Evolutionary conservation across 2,888 invertebrate genomes (phyloP), one percentile per base, ranked within the genome.

Genomic region (Fragum sueziense): DNA sequence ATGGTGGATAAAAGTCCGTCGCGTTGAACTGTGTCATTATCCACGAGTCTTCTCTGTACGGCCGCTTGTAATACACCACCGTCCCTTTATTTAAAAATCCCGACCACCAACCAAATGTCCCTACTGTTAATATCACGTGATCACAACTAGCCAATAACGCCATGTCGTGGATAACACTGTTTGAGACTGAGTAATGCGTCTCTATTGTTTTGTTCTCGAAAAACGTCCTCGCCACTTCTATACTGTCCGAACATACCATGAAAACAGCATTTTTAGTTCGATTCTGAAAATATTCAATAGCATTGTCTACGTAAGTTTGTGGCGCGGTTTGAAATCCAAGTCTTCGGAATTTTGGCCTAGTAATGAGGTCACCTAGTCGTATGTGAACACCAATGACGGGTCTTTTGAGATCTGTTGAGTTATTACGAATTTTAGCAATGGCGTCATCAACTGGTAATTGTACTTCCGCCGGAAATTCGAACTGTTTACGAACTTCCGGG

Each of bases 51-150:
- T 76, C 76, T 41, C 37, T 65, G 61, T 75, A 76, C 14, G 79
- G 82, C 25, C 74, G 67, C 33, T 76, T 79, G 59, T 79, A 82
- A 25, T 82, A 82, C 7, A 77, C 4, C 9, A 82, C 82, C 20
- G 74, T 75, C 17, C 82, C 82, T 51, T 71, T 52, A 7, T 74
- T 75, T 33, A 82, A 68, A 79, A 77, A 82, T 2, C 82, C 82
- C 47, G 82, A 76, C 79, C 79, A 82, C 82, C 82, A 82, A 9
- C 82, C 79, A 41, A 70, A 82, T 14, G 82, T 74, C 1, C 79
- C 82, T 59, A 62, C 61, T 14, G 82, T 77, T 37, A 68, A 79
- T n/a, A 82, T 52, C 65, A 82, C 82, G 74, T 82, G 82, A 70
- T 82, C 82, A 51, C 82, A 79, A 11, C 47, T 47, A 1, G 14